Evolutionary conservation across 2,113 vertebrate genomes (phyloP), one percentile per base, ranked within the genome.

Genomic region (Rafetus swinhoei): DNA sequence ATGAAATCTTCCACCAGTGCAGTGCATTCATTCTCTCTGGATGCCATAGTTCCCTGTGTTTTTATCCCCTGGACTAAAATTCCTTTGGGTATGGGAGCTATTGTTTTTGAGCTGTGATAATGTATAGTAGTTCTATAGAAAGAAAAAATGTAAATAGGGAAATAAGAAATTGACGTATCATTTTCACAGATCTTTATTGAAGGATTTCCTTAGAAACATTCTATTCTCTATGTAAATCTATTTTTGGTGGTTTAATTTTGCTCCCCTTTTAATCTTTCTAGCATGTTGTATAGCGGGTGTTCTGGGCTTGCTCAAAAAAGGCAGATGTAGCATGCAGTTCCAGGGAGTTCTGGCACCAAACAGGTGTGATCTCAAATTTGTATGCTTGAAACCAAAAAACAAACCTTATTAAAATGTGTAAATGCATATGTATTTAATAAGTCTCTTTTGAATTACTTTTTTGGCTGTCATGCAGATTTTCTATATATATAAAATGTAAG

Each of bases 91-190:
- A 79, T 84, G 86, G 96, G 95, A 98, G 90, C 95, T 96, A 92
- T 72, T 60, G 18, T 93, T 85, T 92, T 88, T 90, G 94, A 93
- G 93, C 54, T 92, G 74, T 56, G 89, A 85, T 97, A 45, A 80
- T 97, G 82, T 90, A 94, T 93, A 97, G 92, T 97, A 97, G 96
- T 97, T 98, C 96, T 97, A 90, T 95, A 84, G 92, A 80, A 94
- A 90, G 95, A 93, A 86, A 57, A 98, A 95, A 95, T 98, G 98
- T 98, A 98, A 96, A 97, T 98, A 97, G 96, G 96, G 96, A 98
- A 98, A 98, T 97, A 98, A 98, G 96, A 98, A 97, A 97, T 98
- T 98, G 97, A 98, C 82, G 96, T 98, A 97, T 97, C 97, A 96
- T 98, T 98, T 98, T 98, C 98, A 97, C 97, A 96, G 93, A 98